Base-by-base conservation (phyloP, 2,888 invertebrate species). In the Ditylenchus weischeri region DNA sequence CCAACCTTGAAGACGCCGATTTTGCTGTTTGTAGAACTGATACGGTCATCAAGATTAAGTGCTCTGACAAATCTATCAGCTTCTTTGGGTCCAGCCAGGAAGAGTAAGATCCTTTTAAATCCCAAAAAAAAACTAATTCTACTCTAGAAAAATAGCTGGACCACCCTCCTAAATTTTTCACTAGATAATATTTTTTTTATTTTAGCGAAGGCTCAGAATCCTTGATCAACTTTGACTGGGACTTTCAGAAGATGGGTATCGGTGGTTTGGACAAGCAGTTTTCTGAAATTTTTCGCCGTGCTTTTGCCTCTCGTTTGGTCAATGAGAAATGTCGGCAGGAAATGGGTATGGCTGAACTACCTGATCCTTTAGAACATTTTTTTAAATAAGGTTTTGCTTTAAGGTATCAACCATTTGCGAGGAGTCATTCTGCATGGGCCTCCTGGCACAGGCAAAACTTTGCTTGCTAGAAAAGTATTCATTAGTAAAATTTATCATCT, bases 401-500 rank as follows among this genome's bases (percentile, higher is more conserved):
- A 78, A 90, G 90, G 93, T 38, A 92, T 94, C 86, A 96, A 96
- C 83, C 96, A 98, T 86, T 95, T 96, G 0, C 92, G 94, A 84
- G 98, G 98, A 79, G 95, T 99, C 78, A 86, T 98, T 29, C 86
- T 98, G 0, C 96, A 87, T 85, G 98, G 98, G 0, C 98, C 98
- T 3, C 98, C 98, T 43, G 98, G 98, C 79, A 99, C 98, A 5
- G 98, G 98, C 79, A 99, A 99, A 86, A 99, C 98, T 0, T 86
- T 99, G 78, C 96, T 99, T 93, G 98, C 98, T 0, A 89, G 98
- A 18, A 96, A 98, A 87, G 98, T 98, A 80, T n/a, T n/a, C n/a
- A n/a, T n/a, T n/a, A n/a, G n/a, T n/a, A n/a, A n/a, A n/a, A n/a
- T n/a, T n/a, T n/a, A n/a, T n/a, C n/a, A n/a, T n/a, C n/a, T n/a